A percentile compares a stretch with the other conserved stretches of the same genome.
Conservation (phyloP, 2,113 vertebrate species). For the Pogona vitticeps region DNA sequence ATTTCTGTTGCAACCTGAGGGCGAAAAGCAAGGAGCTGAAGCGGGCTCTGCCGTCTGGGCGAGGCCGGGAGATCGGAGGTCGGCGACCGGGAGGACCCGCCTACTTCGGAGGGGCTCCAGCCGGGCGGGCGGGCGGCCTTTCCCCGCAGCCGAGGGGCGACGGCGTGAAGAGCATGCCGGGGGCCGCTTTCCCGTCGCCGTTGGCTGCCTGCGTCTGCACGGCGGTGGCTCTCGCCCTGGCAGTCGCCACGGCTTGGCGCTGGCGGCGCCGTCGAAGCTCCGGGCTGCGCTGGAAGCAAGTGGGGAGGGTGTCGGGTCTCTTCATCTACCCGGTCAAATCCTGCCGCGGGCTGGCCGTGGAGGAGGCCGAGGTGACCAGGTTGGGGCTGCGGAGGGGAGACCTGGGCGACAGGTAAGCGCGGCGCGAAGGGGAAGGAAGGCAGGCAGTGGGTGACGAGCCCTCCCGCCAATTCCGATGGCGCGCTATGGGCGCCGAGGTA, state of each 20-base stretch:
- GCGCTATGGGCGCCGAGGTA: no score
- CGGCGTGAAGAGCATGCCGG: no score
- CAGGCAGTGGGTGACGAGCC: no score
- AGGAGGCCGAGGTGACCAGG: constrained; percentile 74
- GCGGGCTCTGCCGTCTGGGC: background rate
- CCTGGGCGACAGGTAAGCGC: constrained; percentile 83
- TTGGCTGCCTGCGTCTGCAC: no score
- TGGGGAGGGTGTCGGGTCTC: constrained; percentile 84
- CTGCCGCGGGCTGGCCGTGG: constrained; percentile 80
- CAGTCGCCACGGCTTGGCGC: constrained; percentile 61
- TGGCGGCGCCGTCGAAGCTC: constrained; percentile 54
- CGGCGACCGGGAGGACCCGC: no score
- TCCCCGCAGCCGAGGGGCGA: no score
- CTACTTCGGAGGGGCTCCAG: no score
- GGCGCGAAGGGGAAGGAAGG: no score
- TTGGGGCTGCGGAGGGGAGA: constrained; percentile 82
- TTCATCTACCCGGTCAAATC: constrained; percentile 90
- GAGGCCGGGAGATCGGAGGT: background rate
- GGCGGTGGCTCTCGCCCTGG: constrained; percentile 61
- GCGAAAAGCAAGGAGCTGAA: background rate
- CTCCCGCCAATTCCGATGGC: no score
- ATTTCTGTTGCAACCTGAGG: background rate
- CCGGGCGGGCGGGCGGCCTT: no score
- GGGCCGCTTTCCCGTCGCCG: no score
- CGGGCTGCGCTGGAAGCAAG: constrained; percentile 61